Evolutionary conservation across 2,797 vertebrate genomes (phyloP), one percentile per base, ranked within the genome.

Genomic region (Myripristis jacobus): DNA sequence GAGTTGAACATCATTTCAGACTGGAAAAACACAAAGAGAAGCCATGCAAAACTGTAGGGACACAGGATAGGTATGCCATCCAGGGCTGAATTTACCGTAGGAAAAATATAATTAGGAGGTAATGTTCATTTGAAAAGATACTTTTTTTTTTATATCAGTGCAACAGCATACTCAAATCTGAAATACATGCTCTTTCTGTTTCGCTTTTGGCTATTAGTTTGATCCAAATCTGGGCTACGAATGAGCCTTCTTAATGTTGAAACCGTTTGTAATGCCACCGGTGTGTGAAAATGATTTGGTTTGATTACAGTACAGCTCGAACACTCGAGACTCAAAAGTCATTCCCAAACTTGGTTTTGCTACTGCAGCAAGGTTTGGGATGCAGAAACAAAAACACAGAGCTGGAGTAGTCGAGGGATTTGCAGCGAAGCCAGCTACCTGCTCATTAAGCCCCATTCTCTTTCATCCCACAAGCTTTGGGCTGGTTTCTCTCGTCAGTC

Each of bases 391-490:
- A 82, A 72, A 88, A 85, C 74, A 75, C 2, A 46, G 50, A 51
- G 67, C 64, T 63, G 58, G 38, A 69, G 71, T 69, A 70, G 72
- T 54, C 71, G 56, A 19, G 47, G 79, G 77, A 77, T 84, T 83
- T 82, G 70, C 74, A 64, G 70, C 66, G 74, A 80, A 86, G 66
- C 69, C 77, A 79, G 75, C 64, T 90, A 85, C 76, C 69, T 84
- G 64, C 85, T 92, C 85, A 89, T 92, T 90, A 90, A 79, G 80
- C 85, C 74, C 16, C 16, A 58, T 82, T 91, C 82, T 76, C 80
- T 87, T 89, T 92, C 66, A 87, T 90, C 83, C 70, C 53, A 66
- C 48, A 72, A 80, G 72, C 83, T 83, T 51, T 57, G 36, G 80
- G 77, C 85, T 88, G 77, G 70, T 84, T 86, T 73, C 70, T 85